These are phyloP conservation scores for Drosophila kanekoi DNA, from an alignment of 2,888 invertebrate genomes.

Conservation along the genomic window DNA sequence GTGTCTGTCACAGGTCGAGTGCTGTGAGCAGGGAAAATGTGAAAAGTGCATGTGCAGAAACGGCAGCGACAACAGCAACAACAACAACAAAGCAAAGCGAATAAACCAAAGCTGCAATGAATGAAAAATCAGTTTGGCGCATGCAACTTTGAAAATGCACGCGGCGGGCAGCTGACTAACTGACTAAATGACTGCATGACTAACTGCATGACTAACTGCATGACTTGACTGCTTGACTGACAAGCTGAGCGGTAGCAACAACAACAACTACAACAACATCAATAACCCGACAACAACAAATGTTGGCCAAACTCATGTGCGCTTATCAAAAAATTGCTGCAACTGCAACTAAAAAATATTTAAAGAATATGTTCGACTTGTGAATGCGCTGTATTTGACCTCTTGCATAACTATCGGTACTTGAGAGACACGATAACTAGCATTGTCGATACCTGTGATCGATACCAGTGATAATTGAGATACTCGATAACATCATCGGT, in stretches of 20 bases:
- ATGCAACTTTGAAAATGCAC: constrained; percentile 75
- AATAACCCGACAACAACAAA: constrained; percentile 1
- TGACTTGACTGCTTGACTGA: constrained; percentile 49
- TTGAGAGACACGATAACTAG: not conserved
- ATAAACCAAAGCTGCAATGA: constrained; percentile 70
- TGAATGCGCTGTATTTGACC: constrained; percentile 9
- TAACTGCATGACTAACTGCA: constrained; percentile 52
- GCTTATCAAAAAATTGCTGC: constrained; percentile 57
- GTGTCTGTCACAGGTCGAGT: constrained; percentile 69
- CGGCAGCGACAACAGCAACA: too few relatives aligned
- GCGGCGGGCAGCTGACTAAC: constrained; percentile 48
- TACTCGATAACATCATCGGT: too few relatives aligned
- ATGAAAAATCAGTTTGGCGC: constrained; percentile 79
- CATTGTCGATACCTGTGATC: not conserved
- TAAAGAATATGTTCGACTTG: constrained; percentile 8
- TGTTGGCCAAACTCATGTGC: constrained; percentile 26
- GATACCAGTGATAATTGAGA: not conserved
- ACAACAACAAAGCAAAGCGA: constrained; percentile 23
- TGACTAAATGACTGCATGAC: constrained; percentile 49
- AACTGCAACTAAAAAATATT: constrained; percentile 23
- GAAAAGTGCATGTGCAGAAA: constrained; percentile 50
- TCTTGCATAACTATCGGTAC: not conserved
- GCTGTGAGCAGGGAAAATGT: constrained; percentile 49
- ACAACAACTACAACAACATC: constrained; percentile 20
- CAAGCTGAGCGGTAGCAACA: constrained; percentile 34